Percentiles rank a stretch among this genome's conserved stretches.
These are phyloP conservation scores for Anarrhichthys ocellatus DNA, from an alignment of 2,113 vertebrate genomes.

Conservation along the genomic window DNA sequence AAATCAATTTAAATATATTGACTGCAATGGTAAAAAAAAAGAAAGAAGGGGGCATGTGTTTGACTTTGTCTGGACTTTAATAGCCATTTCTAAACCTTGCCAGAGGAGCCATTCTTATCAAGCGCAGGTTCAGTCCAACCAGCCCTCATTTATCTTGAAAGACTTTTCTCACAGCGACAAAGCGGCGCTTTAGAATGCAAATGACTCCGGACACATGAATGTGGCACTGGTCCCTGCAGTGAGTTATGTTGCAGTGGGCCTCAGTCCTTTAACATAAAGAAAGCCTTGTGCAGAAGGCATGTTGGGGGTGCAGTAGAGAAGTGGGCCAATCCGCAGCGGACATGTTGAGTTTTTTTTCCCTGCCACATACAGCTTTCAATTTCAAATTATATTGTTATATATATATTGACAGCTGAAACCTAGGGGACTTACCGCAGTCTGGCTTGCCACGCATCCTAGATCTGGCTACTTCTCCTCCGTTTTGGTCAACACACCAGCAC, in stretches of 20 bases:
- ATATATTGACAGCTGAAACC: slow-evolving; percentile 13
- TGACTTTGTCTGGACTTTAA: slow-evolving; percentile 80
- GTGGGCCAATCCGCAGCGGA: background rate
- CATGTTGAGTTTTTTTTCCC: slow-evolving; percentile 5
- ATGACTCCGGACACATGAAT: slow-evolving; percentile 81
- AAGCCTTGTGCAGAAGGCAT: slow-evolving; percentile 68
- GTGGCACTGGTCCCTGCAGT: slow-evolving; percentile 77
- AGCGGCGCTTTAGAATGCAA: slow-evolving; percentile 83
- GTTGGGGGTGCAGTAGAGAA: slow-evolving; percentile 29
- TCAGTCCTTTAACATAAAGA: slow-evolving; percentile 74
- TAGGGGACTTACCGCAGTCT: slow-evolving; percentile 88
- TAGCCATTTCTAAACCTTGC: slow-evolving; percentile 77
- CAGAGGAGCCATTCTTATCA: slow-evolving; percentile 79
- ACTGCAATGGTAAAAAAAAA: slow-evolving; percentile 28
- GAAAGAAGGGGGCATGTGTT: slow-evolving; percentile 49
- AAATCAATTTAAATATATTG: slow-evolving; percentile 63
- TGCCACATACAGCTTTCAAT: background rate
- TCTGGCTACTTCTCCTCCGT: slow-evolving; percentile 90
- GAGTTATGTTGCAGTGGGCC: slow-evolving; percentile 72
- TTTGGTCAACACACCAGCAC: slow-evolving; percentile 96
- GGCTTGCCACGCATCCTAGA: slow-evolving; percentile 90
- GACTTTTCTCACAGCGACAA: slow-evolving; percentile 80
- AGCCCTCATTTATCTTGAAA: slow-evolving; percentile 80
- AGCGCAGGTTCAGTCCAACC: slow-evolving; percentile 74
- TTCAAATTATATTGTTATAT: slow-evolving; percentile 21